phyloP scores from a whole-genome alignment of 2,888 invertebrate genomes.

The Xestia rhomboidea region DNA sequence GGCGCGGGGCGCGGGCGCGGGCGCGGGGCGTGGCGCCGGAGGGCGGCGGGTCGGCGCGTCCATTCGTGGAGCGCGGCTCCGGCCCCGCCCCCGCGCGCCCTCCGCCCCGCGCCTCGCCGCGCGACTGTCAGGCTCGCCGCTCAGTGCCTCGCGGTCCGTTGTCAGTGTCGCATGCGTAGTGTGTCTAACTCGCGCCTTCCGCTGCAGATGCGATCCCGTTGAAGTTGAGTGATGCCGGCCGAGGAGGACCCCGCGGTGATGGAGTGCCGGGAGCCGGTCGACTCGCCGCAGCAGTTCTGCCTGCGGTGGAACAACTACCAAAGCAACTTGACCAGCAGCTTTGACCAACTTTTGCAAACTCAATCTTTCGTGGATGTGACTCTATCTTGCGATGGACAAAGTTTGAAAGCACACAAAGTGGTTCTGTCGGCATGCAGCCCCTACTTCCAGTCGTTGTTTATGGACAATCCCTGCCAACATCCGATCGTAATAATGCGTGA shows the following conservation, averaged over 20 bases:
- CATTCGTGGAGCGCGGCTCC: conserved; percentile 70
- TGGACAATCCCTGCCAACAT: conserved; percentile 98
- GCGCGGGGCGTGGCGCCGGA: conserved; percentile 66
- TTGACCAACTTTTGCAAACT: conserved; percentile 96
- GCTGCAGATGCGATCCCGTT: conserved; percentile 86
- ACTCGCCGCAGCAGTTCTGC: conserved; percentile 96
- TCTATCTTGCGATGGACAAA: conserved; percentile 97
- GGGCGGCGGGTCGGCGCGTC: conserved; percentile 68
- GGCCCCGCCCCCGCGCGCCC: conserved; percentile 75
- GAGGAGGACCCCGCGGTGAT: conserved; percentile 88
- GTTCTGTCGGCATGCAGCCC: conserved; percentile 98
- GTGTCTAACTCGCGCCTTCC: conserved; percentile 76
- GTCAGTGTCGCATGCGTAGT: conserved; percentile 79
- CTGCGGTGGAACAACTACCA: conserved; percentile 98
- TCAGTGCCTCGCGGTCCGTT: conserved; percentile 86
- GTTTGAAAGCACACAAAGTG: conserved; percentile 98
- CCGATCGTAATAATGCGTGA: conserved; percentile 98
- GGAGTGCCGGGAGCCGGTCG: conserved; percentile 85
- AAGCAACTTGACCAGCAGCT: conserved; percentile 96
- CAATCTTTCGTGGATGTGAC: conserved; percentile 98
- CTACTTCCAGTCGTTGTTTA: conserved; percentile 97
- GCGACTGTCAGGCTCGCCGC: conserved; percentile 71
- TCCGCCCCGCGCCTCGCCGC: conserved; percentile 77
- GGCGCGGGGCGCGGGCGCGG: conserved; percentile 60
- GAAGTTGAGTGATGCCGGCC: conserved; percentile 86